phyloP scores from a whole-genome alignment of 2,113 vertebrate genomes.

The Ptychochromis oligacanthus region DNA sequence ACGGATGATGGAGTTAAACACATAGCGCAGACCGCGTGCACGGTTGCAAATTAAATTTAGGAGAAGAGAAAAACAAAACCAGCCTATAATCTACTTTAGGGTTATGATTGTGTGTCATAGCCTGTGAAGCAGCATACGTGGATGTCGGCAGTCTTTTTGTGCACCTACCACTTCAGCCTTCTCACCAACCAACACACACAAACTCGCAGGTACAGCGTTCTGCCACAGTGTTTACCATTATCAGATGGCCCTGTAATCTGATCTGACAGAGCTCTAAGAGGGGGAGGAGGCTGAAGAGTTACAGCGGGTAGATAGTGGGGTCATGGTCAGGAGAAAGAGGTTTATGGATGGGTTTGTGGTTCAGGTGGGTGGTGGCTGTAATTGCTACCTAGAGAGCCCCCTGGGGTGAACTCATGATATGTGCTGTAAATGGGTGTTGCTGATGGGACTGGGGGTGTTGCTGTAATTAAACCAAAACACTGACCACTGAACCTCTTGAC shows the following conservation, averaged over 20 bases:
- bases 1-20: constrained; percentile 55
- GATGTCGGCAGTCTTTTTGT: neutral
- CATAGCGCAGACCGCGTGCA: constrained; percentile 34
- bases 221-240: constrained; percentile 57
- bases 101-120: constrained; percentile 2
- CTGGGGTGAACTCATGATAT: constrained; percentile 23
- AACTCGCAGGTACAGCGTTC: constrained; percentile 11
- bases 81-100: constrained; percentile 52
- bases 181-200: neutral
- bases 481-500: constrained; percentile 14
- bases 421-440: constrained; percentile 30
- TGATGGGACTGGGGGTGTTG: constrained; percentile 16
- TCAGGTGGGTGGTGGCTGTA: constrained; percentile 42
- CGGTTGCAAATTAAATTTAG: constrained; percentile 59
- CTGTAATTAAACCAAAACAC: constrained; percentile 22
- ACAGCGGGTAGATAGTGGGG: constrained; percentile 21
- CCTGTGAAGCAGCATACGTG: constrained; percentile 5
- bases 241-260: constrained; percentile 68
- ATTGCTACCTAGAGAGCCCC: constrained; percentile 58
- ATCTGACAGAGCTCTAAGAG: constrained; percentile 36
- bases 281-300: constrained; percentile 26
- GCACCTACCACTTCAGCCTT: neutral
- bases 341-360: neutral
- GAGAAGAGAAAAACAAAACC: constrained; percentile 46
- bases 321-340: constrained; percentile 33